These are phyloP conservation scores for Percopsis omiscomaycus DNA, from an alignment of 2,797 vertebrate genomes.

Conservation along the genomic window DNA sequence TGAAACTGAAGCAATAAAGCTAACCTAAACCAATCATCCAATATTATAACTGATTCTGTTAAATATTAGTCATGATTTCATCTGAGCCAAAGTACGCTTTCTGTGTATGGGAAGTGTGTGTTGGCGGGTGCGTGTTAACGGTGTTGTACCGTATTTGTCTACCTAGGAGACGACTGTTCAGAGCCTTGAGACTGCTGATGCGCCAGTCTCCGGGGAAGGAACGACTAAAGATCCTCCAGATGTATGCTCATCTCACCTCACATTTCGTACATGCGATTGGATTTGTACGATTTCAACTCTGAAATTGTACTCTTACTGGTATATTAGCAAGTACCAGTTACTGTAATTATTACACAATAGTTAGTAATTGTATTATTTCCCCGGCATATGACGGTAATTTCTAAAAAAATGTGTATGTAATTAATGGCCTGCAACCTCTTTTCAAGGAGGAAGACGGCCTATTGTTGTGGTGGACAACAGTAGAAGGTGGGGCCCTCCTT, in stretches of 20 bases:
- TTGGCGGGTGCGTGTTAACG: background rate
- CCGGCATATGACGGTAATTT: background rate
- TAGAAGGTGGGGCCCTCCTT: conserved; percentile 41
- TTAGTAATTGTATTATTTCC: background rate
- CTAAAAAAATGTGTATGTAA: background rate
- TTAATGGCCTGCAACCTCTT: background rate
- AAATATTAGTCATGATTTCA: too few relatives aligned
- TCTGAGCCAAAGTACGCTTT: too few relatives aligned
- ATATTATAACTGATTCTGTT: too few relatives aligned
- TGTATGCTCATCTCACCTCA: conserved; percentile 22
- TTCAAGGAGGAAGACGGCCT: conserved; percentile 65
- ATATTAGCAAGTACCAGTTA: too few relatives aligned
- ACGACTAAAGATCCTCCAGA: conserved; percentile 54
- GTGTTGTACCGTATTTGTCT: background rate
- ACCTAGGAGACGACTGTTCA: conserved; percentile 42
- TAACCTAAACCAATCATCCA: too few relatives aligned
- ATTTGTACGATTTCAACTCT: too few relatives aligned
- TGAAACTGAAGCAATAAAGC: too few relatives aligned
- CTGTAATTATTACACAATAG: background rate
- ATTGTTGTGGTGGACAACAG: conserved; percentile 63
- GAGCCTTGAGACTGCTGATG: conserved; percentile 48
- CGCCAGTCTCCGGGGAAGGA: conserved; percentile 37
- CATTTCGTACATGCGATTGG: too few relatives aligned
- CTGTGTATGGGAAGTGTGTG: background rate
- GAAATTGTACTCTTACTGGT: too few relatives aligned